Evolutionary conservation across 2,888 invertebrate genomes (phyloP), one percentile per base, ranked within the genome.

Genomic region (Tenthredo mesomela): DNA sequence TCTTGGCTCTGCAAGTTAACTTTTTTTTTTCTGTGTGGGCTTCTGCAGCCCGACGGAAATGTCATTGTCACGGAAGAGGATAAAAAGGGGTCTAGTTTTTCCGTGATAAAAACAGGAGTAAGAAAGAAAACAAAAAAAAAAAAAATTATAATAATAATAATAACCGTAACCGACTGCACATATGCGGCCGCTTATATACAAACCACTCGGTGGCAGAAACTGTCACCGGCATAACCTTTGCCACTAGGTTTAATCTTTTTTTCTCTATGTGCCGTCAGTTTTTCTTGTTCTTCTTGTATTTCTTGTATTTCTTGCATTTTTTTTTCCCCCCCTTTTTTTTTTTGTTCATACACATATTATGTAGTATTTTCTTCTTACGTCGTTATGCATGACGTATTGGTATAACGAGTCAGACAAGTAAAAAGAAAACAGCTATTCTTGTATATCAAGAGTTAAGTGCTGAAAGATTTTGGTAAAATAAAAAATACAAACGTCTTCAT

Each of bases 111-210:
- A 15, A 67, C 84, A 84, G 18, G 21, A 61, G n/a, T 54, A 80
- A 33, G 33, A 33, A 33, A 5, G 7, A 7, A 37, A 7, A 37
- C 7, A 37, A 7, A 7, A 37, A 7, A 7, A 37, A 7, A 37
- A 6, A 58, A 84, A 83, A 65, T 40, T 29, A 29, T 2, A 83
- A 65, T 43, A 84, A 29, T 2, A 83, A 65, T 43, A 84, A 84
- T 25, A 21, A 67, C 84, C 82, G 47, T 84, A 83, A 86, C 86
- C 65, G 88, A 90, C 91, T 54, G 54, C 7, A 91, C 89, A 91
- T 91, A 54, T 54, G 54, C n/a, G 91, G 91, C 90, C 90, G 90
- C 89, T 91, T 91, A 89, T 84, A 89, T 84, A 89, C 89, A 88
- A 89, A 89, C 54, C 89, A 88, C 88, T 88, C 87, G 80, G 40